These are phyloP conservation scores for Gasteruption jaculator DNA, from an alignment of 2,888 invertebrate species.

Conservation along the genomic window DNA sequence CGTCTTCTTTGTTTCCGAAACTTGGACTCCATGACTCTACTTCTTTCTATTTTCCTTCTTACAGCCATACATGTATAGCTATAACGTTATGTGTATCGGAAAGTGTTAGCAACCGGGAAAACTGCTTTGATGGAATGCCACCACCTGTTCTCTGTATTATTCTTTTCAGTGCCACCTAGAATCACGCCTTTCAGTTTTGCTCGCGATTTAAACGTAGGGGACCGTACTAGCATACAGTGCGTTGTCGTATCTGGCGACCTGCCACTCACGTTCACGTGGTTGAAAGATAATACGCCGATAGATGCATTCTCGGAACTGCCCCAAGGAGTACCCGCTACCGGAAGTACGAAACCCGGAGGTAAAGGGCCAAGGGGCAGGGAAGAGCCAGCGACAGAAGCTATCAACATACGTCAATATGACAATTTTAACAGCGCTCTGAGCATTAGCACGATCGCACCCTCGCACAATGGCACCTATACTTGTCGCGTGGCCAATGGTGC, in stretches of 20 bases:
- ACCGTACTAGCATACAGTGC: conserved; percentile 60
- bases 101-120: too few relatives aligned
- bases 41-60: too few relatives aligned
- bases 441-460: conserved; percentile 57
- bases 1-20: too few relatives aligned
- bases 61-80: too few relatives aligned
- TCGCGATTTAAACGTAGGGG: conserved; percentile 59
- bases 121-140: conserved; percentile 37
- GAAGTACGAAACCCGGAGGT: conserved; percentile 2
- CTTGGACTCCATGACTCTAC: too few relatives aligned
- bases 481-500: conserved; percentile 60
- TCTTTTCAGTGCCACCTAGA: conserved; percentile 59
- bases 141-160: conserved; percentile 29
- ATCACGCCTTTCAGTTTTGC: conserved; percentile 65
- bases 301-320: conserved; percentile 40
- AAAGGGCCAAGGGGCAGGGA: conserved; percentile 4
- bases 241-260: conserved; percentile 62
- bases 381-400: conserved; percentile 41
- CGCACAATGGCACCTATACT: conserved; percentile 60
- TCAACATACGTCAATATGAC: conserved; percentile 59
- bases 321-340: conserved; percentile 28
- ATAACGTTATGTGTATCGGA: too few relatives aligned
- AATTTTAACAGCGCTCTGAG: conserved; percentile 60
- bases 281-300: conserved; percentile 58
- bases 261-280: conserved; percentile 62